These are phyloP conservation scores for Rapana venosa DNA, from an alignment of 2,888 invertebrate species.

Conservation along the genomic window DNA sequence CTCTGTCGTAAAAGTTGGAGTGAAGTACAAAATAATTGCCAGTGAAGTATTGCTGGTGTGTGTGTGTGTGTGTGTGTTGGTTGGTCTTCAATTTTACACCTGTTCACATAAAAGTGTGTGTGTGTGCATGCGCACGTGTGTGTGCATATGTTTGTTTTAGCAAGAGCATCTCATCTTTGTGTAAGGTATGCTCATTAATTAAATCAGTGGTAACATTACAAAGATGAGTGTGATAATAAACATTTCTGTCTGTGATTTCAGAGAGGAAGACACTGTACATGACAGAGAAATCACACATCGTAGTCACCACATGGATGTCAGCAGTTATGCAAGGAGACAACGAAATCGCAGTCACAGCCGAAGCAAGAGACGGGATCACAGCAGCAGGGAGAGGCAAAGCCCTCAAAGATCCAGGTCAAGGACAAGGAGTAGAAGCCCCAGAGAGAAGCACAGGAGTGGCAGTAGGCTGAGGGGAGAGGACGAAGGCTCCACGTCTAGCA, in stretches of 20 bases:
- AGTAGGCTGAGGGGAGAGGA: background rate
- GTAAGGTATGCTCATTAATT: no score
- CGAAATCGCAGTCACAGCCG: conserved; percentile 4
- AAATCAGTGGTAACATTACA: background rate
- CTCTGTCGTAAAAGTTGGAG: no score
- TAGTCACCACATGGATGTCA: background rate
- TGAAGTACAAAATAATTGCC: no score
- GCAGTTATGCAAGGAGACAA: background rate
- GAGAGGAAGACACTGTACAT: background rate
- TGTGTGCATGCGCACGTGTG: background rate
- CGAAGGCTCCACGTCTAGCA: background rate
- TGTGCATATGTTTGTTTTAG: background rate
- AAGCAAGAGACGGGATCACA: conserved; percentile 41
- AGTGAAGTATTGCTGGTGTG: no score
- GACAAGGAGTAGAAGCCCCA: background rate
- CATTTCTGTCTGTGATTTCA: background rate
- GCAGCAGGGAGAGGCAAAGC: conserved; percentile 27
- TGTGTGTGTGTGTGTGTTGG: background rate
- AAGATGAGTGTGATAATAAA: background rate
- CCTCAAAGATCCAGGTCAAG: conserved; percentile 4
- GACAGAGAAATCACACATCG: background rate
- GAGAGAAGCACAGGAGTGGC: background rate
- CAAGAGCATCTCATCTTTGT: no score
- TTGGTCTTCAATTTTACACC: no score
- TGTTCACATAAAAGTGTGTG: no score